Base-by-base conservation (phyloP, 2,113 vertebrate species). In the Corythornis vintsioides region DNA sequence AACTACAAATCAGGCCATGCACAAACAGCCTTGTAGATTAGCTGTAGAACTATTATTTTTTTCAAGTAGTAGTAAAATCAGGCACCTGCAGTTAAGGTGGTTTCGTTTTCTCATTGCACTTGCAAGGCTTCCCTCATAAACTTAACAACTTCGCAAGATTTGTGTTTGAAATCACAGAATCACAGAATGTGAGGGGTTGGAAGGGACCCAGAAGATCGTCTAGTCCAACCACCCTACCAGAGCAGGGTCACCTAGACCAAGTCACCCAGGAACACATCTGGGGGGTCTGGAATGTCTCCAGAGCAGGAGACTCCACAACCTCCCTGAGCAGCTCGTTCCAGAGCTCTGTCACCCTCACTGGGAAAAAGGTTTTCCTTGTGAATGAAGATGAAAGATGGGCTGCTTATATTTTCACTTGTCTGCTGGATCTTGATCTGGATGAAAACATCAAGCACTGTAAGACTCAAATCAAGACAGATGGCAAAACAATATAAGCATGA, bases 401-500 rank as follows among this genome's bases (percentile, higher is more conserved):
- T 92, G 77, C 66, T 94, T 93, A 26, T 86, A 73, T 92, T 88
- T 88, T 77, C 74, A 61, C 65, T 94, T 86, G 63, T 88, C 86
- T 94, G 55, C 88, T 65, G 81, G 88, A 92, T 91, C 88, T 88
- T 79, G 83, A 88, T 86, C 89, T 86, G 88, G 83, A 84, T 83
- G 88, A 86, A 96, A 95, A 92, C 83, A 93, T 35, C 38, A 17
- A 88, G 74, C 74, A 84, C 38, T 73, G 66, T 90, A 93, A 86
- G 70, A 63, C 55, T 92, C 74, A 70, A 78, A 90, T 79, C 45
- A 65, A 82, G 86, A 82, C 73, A 90, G 93, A 86, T 94, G 83
- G 88, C 80, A 92, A 84, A 94, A 92, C 57, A 69, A 28, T 50
- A 47, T 66, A 86, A 92, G 90, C 74, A 94, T 82, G 57, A 90